Evolutionary conservation across 1,140 invertebrate genomes (phyloP), one percentile per base, ranked within the genome.

Genomic region (Tetraneura akinire): DNA sequence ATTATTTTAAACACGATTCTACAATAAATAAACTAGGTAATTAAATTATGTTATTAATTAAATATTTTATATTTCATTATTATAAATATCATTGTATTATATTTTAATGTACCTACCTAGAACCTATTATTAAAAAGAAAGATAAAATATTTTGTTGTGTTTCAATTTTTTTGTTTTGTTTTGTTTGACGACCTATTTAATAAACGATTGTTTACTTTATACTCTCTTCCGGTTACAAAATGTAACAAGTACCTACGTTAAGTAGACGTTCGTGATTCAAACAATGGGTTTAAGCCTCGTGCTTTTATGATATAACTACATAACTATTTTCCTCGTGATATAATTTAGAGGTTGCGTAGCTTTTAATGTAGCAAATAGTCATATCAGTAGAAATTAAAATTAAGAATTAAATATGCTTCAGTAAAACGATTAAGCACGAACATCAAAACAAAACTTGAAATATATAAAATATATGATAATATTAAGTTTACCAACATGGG

Each of bases 251-350:
- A 13, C 23, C 9, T 76, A 13, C 23, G 16, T 76, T 57, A 57
- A 71, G 9, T 49, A 45, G 18, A 51, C 26, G 70, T 73, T 73
- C 70, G 71, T 76, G 51, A 26, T 42, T 23, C 51, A 76, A 76
- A 76, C 71, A 76, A 76, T 76, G 23, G 71, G 55, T 16, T 71
- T 71, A 13, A 51, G 23, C 26, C 16, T 71, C 29, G n/a, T 37
- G n/a, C n/a, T 76, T 37, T 9, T 57, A 16, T 55, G 71, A 55
- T 76, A n/a, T 53, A n/a, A 53, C n/a, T 66, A 32, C 14, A 13
- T 16, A 18, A 57, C 53, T 76, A 57, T 76, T 76, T 37, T 76
- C 37, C n/a, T 76, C 1, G 14, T 76, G 71, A 76, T 76, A 76
- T 37, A 9, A 74, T 55, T 55, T 70, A 49, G 26, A 76, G 37